A percentile compares a stretch with the other conserved stretches of the same genome.
phyloP scores from a whole-genome alignment of 2,888 invertebrate genomes.

The Trichogramma evanescens region DNA sequence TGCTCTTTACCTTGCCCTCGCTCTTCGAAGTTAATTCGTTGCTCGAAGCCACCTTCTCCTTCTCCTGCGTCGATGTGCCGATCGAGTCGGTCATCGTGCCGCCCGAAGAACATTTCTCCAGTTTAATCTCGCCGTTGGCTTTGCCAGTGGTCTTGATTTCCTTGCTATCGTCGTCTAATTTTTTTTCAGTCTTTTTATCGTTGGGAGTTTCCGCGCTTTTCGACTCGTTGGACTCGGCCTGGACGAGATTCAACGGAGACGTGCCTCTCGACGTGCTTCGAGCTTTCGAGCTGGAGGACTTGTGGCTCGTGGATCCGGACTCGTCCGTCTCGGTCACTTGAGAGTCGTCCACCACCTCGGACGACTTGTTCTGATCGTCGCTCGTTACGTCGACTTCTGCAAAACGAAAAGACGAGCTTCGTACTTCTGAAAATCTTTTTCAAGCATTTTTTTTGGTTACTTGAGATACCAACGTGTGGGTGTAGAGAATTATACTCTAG shows the following conservation, averaged over 20 bases:
- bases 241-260: neutral
- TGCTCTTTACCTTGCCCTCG: constrained; percentile 18
- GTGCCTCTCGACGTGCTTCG: constrained; percentile 8
- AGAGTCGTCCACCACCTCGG: no score
- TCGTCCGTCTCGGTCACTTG: no score
- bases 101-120: neutral
- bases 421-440: no score
- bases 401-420: no score
- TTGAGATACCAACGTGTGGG: no score
- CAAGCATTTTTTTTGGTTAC: no score
- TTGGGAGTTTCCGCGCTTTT: neutral
- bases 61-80: constrained; percentile 18
- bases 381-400: no score
- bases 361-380: no score
- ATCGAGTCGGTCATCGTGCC: neutral
- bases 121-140: neutral
- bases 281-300: neutral
- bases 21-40: neutral
- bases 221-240: neutral
- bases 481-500: no score
- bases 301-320: no score
- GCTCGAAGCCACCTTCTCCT: neutral
- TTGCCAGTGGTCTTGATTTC: neutral
- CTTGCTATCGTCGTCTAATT: neutral
- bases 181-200: neutral